phyloP scores from a whole-genome alignment of 2,797 vertebrate species.

The Luscinia luscinia region DNA sequence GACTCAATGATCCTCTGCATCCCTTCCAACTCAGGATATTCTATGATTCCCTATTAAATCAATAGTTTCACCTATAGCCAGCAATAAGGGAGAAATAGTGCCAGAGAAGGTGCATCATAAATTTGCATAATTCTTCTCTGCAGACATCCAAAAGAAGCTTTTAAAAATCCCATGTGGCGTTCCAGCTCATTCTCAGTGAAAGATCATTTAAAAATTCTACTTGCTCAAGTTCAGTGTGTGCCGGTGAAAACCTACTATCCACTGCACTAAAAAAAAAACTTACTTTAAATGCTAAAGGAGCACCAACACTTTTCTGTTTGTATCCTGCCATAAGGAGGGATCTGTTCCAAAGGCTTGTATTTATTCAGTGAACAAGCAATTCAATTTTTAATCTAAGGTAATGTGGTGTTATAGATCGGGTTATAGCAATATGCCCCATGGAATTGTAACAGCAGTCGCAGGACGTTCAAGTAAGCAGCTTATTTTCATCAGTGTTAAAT shows the following conservation, averaged over 20 bases:
- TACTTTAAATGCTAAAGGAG: background rate
- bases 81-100: background rate
- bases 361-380: background rate
- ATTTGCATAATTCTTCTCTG: background rate
- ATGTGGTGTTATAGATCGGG: background rate
- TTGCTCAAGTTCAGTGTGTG: background rate
- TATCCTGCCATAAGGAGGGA: background rate
- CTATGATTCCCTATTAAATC: background rate
- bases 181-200: background rate
- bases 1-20: background rate
- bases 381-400: conserved; percentile 16
- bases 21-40: background rate
- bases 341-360: background rate
- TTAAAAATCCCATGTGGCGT: background rate
- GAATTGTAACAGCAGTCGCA: background rate
- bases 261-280: background rate
- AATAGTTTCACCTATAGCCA: background rate
- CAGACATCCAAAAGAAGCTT: background rate
- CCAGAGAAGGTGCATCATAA: background rate
- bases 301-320: background rate
- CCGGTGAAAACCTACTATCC: background rate
- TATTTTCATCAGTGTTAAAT: background rate
- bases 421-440: background rate
- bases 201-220: background rate
- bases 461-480: background rate